Evolutionary conservation across 1,140 invertebrate genomes (phyloP).

Genomic region (Cephus cinctus): DNA sequence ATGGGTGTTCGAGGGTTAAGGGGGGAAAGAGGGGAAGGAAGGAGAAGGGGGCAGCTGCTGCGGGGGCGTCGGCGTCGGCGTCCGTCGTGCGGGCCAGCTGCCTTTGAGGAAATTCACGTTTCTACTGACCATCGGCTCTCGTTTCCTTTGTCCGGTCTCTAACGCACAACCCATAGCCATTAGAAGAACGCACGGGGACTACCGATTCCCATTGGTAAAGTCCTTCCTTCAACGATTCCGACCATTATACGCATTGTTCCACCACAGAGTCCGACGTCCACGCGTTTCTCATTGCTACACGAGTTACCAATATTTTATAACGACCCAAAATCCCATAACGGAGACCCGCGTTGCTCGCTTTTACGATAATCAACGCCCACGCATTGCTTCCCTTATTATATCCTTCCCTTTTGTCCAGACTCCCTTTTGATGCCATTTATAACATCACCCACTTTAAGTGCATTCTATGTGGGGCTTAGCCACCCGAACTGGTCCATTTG

Average conservation of each 20-base stretch:
- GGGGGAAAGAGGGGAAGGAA: no score
- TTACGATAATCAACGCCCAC: conserved; percentile 44
- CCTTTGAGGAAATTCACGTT: conserved; percentile 7
- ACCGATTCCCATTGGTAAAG: conserved; percentile 42
- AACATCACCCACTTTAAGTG: no score
- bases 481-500: no score
- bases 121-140: conserved; percentile 35
- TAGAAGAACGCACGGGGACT: conserved; percentile 32
- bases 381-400: conserved; percentile 14
- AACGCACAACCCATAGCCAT: conserved; percentile 31
- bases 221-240: conserved; percentile 30
- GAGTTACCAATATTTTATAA: conserved; percentile 37
- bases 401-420: no score
- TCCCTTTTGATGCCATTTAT: no score
- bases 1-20: no score
- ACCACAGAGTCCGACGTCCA: conserved; percentile 12
- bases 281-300: neutral
- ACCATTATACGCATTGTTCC: conserved; percentile 38
- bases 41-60: conserved; percentile 17
- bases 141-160: conserved; percentile 34
- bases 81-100: conserved; percentile 2
- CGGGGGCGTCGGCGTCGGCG: conserved; percentile 16
- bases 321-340: conserved; percentile 34
- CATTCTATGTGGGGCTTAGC: no score
- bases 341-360: conserved; percentile 22